Evolutionary conservation across 37 sponge, comb jelly and placozoan species (phyloP).

Genomic region (Cladorhizidae sp.): DNA sequence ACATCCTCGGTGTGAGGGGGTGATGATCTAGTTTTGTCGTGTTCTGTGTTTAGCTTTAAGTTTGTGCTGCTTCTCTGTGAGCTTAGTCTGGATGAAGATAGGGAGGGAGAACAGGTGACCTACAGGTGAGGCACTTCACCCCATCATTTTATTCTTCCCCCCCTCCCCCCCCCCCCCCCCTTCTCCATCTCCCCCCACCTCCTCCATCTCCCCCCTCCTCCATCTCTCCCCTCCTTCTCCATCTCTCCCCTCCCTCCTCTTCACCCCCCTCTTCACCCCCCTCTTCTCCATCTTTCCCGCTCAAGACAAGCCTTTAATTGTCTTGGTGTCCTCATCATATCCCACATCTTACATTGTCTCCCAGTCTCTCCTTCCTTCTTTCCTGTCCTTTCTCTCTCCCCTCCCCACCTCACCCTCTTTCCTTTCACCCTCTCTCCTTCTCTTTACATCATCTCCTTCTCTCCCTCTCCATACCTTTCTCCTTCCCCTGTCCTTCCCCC

Average conservation of each 20-base stretch:
- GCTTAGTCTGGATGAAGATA: not conserved
- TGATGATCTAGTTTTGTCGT: not conserved
- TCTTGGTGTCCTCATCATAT: no score
- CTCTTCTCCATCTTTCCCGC: not conserved
- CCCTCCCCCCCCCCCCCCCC: not conserved
- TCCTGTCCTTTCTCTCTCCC: not conserved
- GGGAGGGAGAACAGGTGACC: not conserved
- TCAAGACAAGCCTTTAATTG: no score
- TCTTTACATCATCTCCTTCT: not conserved
- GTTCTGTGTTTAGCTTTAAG: not conserved
- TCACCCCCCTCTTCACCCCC: not conserved
- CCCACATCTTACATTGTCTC: not conserved
- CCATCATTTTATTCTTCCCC: not conserved
- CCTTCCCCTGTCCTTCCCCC: not conserved
- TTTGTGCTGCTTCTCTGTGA: slow-evolving; percentile 9
- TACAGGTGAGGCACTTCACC: not conserved
- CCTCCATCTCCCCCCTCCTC: not conserved
- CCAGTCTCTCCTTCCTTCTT: not conserved
- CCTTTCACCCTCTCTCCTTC: not conserved
- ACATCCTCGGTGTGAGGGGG: not conserved
- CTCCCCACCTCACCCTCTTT: slow-evolving; percentile 1
- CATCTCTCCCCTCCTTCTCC: not conserved
- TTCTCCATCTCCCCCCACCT: not conserved
- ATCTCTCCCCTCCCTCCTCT: not conserved
- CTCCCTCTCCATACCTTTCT: not conserved